Evolutionary conservation across 2,888 invertebrate species (phyloP).

Genomic region (Loripinus fragilis): DNA sequence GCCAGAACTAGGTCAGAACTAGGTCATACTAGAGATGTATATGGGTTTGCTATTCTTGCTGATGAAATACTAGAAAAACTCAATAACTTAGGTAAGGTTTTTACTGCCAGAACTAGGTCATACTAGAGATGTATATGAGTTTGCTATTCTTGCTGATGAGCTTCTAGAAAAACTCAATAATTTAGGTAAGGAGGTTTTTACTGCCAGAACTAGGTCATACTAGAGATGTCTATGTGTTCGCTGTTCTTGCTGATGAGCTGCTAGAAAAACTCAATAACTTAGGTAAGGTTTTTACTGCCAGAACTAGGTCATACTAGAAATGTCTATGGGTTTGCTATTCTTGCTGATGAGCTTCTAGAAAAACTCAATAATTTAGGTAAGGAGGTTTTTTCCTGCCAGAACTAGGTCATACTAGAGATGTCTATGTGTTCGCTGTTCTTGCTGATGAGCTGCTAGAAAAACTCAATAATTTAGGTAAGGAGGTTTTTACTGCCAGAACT

Average conservation of each 20-base stretch:
- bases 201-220: no score
- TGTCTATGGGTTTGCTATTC: slow-evolving; percentile 77
- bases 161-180: slow-evolving; percentile 73
- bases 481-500: no score
- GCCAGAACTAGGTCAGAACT: no score
- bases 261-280: no score
- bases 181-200: slow-evolving; percentile 61
- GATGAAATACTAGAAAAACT: slow-evolving; percentile 76
- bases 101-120: slow-evolving; percentile 60
- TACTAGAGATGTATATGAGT: slow-evolving; percentile 76
- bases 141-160: slow-evolving; percentile 76
- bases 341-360: slow-evolving; percentile 76
- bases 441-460: no score
- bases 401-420: no score
- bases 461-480: no score
- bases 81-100: slow-evolving; percentile 73
- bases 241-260: no score
- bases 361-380: slow-evolving; percentile 72
- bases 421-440: no score
- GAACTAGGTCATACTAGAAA: slow-evolving; percentile 71
- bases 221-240: no score
- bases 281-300: no score
- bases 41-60: slow-evolving; percentile 77
- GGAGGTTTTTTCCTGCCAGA: no score
- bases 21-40: slow-evolving; percentile 75